Base-by-base conservation (phyloP, 2,888 invertebrate species). In the Ligdia adustata region DNA sequence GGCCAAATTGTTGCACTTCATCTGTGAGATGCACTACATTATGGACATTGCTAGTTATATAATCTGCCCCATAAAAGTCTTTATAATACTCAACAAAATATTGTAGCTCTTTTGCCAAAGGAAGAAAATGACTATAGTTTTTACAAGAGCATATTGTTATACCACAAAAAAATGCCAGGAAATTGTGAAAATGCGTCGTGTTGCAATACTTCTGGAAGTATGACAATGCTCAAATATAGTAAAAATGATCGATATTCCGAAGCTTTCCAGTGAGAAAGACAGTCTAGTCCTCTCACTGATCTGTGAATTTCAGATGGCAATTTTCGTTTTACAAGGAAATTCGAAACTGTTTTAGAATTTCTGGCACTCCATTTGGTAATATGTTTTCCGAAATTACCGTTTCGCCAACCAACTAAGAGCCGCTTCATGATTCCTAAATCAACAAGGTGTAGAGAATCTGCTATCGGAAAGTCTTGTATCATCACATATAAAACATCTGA, bases 341-440 rank as follows among this genome's bases (percentile, higher is more conserved):
- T 35, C n/a, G 9, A 26, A 15, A 35, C 13, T 26, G 9, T 38
- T 16, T 32, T 24, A 4, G 27, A 27, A 15, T 35, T 27, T 11
- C 15, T 31, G 16, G 44, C 16, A 27, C 38, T 9, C 38, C 37
- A 38, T 31, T 45, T 45, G 1, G 44, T 44, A 4, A 33, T 9
- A 12, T 22, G 11, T 26, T 18, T 37, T 1, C 44, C 37, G 22
- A 44, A 44, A 26, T 37, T 44, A 0, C 38, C 45, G 7, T 38
- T 9, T 0, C 45, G n/a, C 45, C 39, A 45, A 7, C 45, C 45
- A 7, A 38, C 4, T n/a, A 41, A n/a, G 1, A 40, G 15, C 12
- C 32, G 5, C 6, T 64, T 65, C 62, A 63, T 62, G 0, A 67
- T 4, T 0, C 64, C 63, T 0, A 64, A 31, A 27, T 65, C 60